Base-by-base conservation (phyloP, 2,888 invertebrate genomes). In the Drosophila testacea region DNA sequence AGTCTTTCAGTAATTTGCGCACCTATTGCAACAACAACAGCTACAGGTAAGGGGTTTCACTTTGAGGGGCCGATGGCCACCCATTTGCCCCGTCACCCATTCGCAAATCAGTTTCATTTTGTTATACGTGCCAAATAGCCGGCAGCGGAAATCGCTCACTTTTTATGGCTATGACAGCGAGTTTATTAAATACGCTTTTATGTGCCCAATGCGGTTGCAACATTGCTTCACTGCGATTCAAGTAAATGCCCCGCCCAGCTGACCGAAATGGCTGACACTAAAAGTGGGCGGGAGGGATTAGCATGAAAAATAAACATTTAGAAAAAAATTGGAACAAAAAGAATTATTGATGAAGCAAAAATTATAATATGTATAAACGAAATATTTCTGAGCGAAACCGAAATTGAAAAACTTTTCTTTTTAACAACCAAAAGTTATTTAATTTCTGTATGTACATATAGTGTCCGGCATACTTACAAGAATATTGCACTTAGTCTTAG, bases 61-160 rank as follows among this genome's bases (percentile, higher is more conserved):
- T 51, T 39, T 27, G 34, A 52, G 28, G 22, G 47, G 11, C 60
- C 69, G 52, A 69, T 55, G 57, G 38, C 48, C 60, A 42, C 54
- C 50, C 30, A 59, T 62, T 79, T 56, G 16, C 42, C 36, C 48
- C 28, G 47, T 56, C 32, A 22, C 39, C 47, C 39, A 70, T 55
- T 71, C 73, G 81, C 81, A 81, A 83, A 81, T 81, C 84, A 81
- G 81, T 78, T 81, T 81, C 81, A 78, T 84, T 84, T 82, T 79
- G 61, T 73, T 79, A 81, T 82, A 84, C 82, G 81, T 81, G 81
- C 76, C 79, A 81, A 81, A 81, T 84, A 69, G 79, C 84, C 79
- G 67, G 71, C 65, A 81, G 76, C 85, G 81, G 81, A 81, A 84
- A 82, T 81, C 75, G 70, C 59, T 71, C 67, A 69, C 75, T 47